Evolutionary conservation across 2,797 vertebrate species (phyloP).

Genomic region (Epinephelus malabaricus): DNA sequence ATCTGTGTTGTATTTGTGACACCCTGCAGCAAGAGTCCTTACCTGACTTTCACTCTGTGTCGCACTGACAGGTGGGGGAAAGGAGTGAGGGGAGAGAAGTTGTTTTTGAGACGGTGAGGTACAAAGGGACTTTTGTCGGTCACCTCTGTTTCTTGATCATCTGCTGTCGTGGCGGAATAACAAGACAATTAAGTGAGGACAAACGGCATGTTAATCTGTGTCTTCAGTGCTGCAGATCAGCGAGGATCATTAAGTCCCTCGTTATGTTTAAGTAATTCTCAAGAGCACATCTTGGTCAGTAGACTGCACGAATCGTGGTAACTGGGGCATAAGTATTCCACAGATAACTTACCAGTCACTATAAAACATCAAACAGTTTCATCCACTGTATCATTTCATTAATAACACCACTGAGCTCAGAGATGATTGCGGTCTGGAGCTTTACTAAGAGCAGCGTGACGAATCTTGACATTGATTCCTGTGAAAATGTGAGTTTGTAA

Average conservation of each 20-base stretch:
- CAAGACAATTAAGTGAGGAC: slow-evolving; percentile 72
- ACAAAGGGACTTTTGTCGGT: slow-evolving; percentile 73
- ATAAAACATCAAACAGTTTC: slow-evolving; percentile 36
- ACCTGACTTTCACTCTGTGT: slow-evolving; percentile 63
- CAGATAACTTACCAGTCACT: slow-evolving; percentile 31
- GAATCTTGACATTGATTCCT: slow-evolving; percentile 5
- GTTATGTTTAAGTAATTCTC: slow-evolving; percentile 59
- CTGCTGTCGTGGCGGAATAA: slow-evolving; percentile 59
- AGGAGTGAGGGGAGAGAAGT: slow-evolving; percentile 26
- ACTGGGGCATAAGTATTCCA: slow-evolving; percentile 18
- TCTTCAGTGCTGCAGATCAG: slow-evolving; percentile 58
- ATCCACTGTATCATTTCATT: slow-evolving; percentile 12
- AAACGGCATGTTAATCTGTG: slow-evolving; percentile 68
- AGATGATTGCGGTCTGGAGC: slow-evolving; percentile 15
- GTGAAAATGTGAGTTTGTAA: slow-evolving; percentile 17
- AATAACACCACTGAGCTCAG: background rate
- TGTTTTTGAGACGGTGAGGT: slow-evolving; percentile 56
- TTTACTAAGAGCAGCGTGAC: slow-evolving; percentile 9
- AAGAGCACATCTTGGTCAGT: slow-evolving; percentile 47
- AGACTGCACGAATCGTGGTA: slow-evolving; percentile 28
- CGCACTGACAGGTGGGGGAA: slow-evolving; percentile 57
- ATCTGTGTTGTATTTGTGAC: slow-evolving; percentile 59
- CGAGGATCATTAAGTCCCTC: slow-evolving; percentile 61
- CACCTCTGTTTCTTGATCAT: slow-evolving; percentile 67
- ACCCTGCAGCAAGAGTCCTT: slow-evolving; percentile 64